A percentile compares a stretch with the other conserved stretches of the same genome.
These are phyloP conservation scores for Hermodice carunculata DNA, from an alignment of 2,888 invertebrate species.

Conservation along the genomic window DNA sequence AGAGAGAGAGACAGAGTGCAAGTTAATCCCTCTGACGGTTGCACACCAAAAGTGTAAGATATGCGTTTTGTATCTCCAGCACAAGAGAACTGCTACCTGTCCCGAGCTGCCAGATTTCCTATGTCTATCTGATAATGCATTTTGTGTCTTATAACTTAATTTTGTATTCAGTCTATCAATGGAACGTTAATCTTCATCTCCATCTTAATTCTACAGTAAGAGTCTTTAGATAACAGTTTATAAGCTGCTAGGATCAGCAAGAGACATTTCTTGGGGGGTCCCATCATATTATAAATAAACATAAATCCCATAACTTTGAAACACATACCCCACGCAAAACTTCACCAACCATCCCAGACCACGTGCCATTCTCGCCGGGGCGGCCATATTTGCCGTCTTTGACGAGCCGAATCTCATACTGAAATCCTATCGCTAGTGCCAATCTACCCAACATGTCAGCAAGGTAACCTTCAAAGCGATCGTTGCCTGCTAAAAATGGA, in stretches of 20 bases:
- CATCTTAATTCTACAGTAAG: no score
- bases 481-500: conserved; percentile 39
- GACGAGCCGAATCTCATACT: conserved; percentile 39
- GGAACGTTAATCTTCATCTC: no score
- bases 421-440: conserved; percentile 27
- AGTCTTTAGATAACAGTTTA: no score
- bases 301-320: neutral
- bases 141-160: no score
- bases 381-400: conserved; percentile 30
- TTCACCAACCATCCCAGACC: conserved; percentile 41
- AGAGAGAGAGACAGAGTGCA: neutral
- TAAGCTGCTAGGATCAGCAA: no score
- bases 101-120: no score
- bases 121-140: no score
- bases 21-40: neutral
- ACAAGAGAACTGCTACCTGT: neutral
- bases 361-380: conserved; percentile 26
- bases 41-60: neutral
- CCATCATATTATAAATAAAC: no score
- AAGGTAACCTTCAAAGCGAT: conserved; percentile 43
- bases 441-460: conserved; percentile 36
- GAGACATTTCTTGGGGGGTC: no score
- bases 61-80: neutral
- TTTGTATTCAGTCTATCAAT: no score
- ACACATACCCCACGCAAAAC: conserved; percentile 34